Percentiles rank a stretch among this genome's conserved stretches.
These are phyloP conservation scores for Autographa gamma DNA, from an alignment of 2,888 invertebrate species.

Conservation along the genomic window DNA sequence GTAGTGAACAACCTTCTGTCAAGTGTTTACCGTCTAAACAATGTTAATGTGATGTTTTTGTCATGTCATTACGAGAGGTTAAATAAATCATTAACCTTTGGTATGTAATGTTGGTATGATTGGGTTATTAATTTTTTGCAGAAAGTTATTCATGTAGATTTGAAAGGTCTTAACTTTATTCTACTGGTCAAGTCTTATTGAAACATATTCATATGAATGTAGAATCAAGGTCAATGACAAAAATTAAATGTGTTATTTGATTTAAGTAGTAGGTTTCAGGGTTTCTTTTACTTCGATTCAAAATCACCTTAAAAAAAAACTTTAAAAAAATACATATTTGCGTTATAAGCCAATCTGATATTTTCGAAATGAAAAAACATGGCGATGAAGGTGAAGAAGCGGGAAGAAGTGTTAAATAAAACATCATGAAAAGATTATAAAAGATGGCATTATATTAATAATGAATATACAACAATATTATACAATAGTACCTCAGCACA, in stretches of 20 bases:
- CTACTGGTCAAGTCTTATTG: too few relatives aligned
- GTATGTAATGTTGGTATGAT: not conserved
- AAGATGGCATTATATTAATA: conserved; percentile 4
- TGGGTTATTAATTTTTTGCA: not conserved
- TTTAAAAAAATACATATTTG: too few relatives aligned
- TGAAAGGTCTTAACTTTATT: not conserved
- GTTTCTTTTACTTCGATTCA: too few relatives aligned
- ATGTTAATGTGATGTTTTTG: not conserved
- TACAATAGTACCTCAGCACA: conserved; percentile 1
- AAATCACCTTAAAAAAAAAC: too few relatives aligned
- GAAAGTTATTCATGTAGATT: not conserved
- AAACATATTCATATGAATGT: too few relatives aligned
- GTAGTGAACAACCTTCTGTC: not conserved
- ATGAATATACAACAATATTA: not conserved
- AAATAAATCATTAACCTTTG: not conserved
- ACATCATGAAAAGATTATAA: not conserved
- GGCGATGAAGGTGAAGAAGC: too few relatives aligned
- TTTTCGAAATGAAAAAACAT: too few relatives aligned
- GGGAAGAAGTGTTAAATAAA: not conserved
- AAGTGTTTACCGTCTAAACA: not conserved
- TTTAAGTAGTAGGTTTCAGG: too few relatives aligned
- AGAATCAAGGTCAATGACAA: too few relatives aligned
- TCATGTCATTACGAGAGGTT: not conserved
- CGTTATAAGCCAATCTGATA: too few relatives aligned
- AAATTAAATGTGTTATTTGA: too few relatives aligned